Percentiles rank a stretch among this genome's conserved stretches.
Conservation (phyloP, 2,113 vertebrate species). For the Lota lota region DNA sequence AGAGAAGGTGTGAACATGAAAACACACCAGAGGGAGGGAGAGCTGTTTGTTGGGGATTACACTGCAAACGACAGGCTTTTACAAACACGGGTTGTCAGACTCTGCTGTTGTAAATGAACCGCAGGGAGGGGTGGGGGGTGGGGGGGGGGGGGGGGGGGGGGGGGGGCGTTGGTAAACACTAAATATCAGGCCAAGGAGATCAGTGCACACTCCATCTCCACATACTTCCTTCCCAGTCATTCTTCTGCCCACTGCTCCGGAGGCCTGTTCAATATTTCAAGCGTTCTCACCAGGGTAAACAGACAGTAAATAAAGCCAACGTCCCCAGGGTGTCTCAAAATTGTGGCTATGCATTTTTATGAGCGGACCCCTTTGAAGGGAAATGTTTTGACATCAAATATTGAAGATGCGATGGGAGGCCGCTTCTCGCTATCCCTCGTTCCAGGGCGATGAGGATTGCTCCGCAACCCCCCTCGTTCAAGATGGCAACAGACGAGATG, state of each 20-base stretch:
- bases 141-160: no score
- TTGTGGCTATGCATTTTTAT: conserved; percentile 55
- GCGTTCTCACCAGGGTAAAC: conserved; percentile 53
- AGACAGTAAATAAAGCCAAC: conserved; percentile 61
- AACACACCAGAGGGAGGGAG: conserved; percentile 12
- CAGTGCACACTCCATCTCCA: conserved; percentile 23
- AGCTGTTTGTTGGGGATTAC: conserved; percentile 6
- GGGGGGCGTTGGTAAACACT: conserved; percentile 19
- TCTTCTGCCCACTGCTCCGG: conserved; percentile 15
- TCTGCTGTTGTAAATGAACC: conserved; percentile 36
- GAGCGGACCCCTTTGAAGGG: conserved; percentile 43
- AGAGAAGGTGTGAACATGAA: conserved; percentile 22
- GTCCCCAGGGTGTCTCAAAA: conserved; percentile 52
- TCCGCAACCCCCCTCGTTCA: conserved; percentile 14
- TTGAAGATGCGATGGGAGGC: conserved; percentile 36
- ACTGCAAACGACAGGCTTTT: conserved; percentile 22
- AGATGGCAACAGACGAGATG: conserved; percentile 3
- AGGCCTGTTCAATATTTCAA: conserved; percentile 67
- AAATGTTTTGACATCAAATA: conserved; percentile 65
- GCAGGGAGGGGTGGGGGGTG: background rate
- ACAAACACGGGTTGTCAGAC: conserved; percentile 16
- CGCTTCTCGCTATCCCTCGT: conserved; percentile 24
- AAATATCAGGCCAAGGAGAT: conserved; percentile 24
- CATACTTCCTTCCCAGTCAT: conserved; percentile 24
- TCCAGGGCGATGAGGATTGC: conserved; percentile 25